Evolutionary conservation across 2,797 vertebrate species (phyloP).

Genomic region (Spinibarbus caldwelli): DNA sequence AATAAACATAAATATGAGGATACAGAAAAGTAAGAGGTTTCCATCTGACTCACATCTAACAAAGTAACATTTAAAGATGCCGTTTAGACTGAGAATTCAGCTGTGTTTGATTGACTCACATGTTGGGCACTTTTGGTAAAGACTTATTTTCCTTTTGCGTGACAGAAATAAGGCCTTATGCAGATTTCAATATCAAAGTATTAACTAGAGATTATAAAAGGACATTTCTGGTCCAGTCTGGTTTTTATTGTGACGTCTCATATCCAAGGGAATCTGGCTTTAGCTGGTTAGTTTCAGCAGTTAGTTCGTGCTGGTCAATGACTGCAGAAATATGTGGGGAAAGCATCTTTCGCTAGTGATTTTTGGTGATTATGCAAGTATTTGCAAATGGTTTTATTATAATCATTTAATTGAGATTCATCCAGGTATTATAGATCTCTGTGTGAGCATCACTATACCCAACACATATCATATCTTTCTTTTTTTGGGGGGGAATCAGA

Average conservation of each 20-base stretch:
- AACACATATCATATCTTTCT: too few relatives aligned
- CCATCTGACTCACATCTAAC: background rate
- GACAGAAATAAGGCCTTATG: background rate
- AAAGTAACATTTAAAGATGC: too few relatives aligned
- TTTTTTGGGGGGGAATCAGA: too few relatives aligned
- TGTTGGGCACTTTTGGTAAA: background rate
- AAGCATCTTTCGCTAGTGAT: background rate
- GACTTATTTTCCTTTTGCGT: too few relatives aligned
- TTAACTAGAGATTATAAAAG: background rate
- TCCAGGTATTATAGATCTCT: too few relatives aligned
- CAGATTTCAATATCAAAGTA: too few relatives aligned
- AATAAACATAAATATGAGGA: background rate
- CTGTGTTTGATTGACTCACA: background rate
- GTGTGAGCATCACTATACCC: too few relatives aligned
- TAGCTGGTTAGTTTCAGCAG: background rate
- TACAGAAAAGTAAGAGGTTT: background rate
- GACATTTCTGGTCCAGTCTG: background rate
- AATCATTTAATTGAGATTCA: too few relatives aligned
- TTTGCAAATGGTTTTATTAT: too few relatives aligned
- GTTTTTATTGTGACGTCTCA: background rate
- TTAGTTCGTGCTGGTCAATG: background rate
- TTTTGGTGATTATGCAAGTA: too few relatives aligned
- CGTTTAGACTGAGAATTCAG: background rate
- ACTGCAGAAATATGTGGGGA: too few relatives aligned
- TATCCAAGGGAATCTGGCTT: background rate